These are phyloP conservation scores for Loxodonta africana DNA, from an alignment of 2,113 vertebrate species.

Conservation along the genomic window DNA sequence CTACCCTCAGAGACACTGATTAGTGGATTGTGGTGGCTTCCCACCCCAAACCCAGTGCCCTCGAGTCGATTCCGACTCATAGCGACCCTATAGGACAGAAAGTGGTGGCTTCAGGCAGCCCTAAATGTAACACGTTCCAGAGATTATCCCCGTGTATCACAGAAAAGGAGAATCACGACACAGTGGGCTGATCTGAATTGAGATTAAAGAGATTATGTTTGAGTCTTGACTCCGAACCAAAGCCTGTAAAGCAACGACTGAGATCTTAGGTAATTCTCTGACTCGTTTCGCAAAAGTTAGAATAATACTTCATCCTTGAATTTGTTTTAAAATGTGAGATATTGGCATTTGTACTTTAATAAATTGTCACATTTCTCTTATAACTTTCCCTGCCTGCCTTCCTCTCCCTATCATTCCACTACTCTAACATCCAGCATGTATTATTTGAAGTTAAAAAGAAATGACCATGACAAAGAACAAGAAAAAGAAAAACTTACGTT, in stretches of 20 bases:
- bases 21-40: background rate
- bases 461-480: background rate
- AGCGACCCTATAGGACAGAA: too few species aligned
- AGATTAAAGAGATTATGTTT: background rate
- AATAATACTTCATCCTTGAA: background rate
- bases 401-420: slow-evolving; percentile 3
- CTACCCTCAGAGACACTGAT: background rate
- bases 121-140: background rate
- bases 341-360: slow-evolving; percentile 14
- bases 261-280: background rate
- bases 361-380: slow-evolving; percentile 24
- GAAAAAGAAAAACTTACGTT: background rate
- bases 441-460: slow-evolving; percentile 47
- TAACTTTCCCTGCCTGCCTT: background rate
- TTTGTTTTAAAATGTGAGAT: slow-evolving; percentile 24
- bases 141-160: background rate
- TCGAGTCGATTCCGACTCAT: too few species aligned
- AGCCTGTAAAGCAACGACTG: background rate
- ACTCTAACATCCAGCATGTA: background rate
- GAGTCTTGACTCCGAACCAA: background rate
- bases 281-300: background rate
- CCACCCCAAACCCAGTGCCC: too few species aligned
- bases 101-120: background rate
- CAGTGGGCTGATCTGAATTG: background rate
- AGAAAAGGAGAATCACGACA: background rate